These are phyloP conservation scores for Sebastes itinus DNA, from an alignment of 2,797 vertebrate genomes.

Conservation along the genomic window DNA sequence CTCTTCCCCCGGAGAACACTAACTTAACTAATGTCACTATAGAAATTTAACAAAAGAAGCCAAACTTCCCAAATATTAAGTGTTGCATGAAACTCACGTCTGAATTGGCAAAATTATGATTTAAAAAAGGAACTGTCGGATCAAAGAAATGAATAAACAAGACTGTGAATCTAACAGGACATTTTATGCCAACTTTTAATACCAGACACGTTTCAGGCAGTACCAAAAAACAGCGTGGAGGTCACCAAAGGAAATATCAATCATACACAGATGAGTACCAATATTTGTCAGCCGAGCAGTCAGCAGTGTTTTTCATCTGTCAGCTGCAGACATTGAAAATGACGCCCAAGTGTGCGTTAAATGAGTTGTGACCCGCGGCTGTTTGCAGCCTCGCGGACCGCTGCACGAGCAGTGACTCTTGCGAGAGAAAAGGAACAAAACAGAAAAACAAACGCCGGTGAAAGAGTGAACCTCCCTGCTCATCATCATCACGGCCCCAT, in stretches of 20 bases:
- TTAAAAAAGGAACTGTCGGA: no score
- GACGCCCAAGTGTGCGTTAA: slow-evolving; percentile 71
- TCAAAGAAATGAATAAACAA: neutral
- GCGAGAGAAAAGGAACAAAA: slow-evolving; percentile 68
- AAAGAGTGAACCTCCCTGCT: slow-evolving; percentile 76
- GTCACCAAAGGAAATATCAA: slow-evolving; percentile 47
- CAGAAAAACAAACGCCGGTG: slow-evolving; percentile 72
- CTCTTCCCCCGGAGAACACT: neutral
- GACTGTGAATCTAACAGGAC: neutral
- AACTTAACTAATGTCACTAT: neutral
- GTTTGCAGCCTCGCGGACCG: slow-evolving; percentile 43
- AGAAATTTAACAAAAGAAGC: neutral
- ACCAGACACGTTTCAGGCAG: neutral
- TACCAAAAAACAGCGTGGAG: neutral
- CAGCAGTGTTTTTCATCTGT: slow-evolving; percentile 64
- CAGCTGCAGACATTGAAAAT: slow-evolving; percentile 67
- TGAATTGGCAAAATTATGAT: neutral
- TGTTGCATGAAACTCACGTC: neutral
- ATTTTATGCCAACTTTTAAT: neutral
- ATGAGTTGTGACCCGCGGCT: slow-evolving; percentile 77
- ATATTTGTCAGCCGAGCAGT: slow-evolving; percentile 48
- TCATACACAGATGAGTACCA: slow-evolving; percentile 63
- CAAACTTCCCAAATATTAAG: neutral
- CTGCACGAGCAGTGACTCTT: slow-evolving; percentile 52
- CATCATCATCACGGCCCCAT: slow-evolving; percentile 79